Evolutionary conservation across 1,140 invertebrate species (phyloP).

Genomic region (Acromyrmex charruanus): DNA sequence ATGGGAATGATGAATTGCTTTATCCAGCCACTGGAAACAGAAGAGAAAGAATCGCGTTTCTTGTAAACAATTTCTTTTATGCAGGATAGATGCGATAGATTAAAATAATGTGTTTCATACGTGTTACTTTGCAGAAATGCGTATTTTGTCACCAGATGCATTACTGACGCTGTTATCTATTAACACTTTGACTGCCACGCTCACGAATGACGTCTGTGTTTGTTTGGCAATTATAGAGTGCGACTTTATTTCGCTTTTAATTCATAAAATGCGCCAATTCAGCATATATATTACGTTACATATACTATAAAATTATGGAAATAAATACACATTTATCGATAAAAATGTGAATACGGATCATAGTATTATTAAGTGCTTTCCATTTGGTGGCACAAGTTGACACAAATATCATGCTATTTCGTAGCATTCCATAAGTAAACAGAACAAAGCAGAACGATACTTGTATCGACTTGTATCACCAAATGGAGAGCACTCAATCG

Average conservation of each 20-base stretch:
- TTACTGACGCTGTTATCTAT: neutral
- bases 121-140: neutral
- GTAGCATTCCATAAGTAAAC: no score
- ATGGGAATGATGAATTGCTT: conserved; percentile 39
- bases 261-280: neutral
- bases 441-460: no score
- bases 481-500: no score
- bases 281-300: no score
- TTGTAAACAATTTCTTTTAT: conserved; percentile 19
- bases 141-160: neutral
- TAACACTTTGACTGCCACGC: neutral
- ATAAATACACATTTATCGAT: no score
- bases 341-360: no score
- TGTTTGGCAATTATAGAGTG: neutral
- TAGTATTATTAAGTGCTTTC: no score
- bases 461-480: no score
- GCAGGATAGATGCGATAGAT: neutral
- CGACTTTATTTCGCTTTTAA: conserved; percentile 9
- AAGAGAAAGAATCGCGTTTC: neutral
- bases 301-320: no score
- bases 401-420: no score
- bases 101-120: neutral
- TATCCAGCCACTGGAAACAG: neutral
- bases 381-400: no score
- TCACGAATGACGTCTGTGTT: conserved; percentile 7